phyloP scores from a whole-genome alignment of 2,113 vertebrate species.

The Rhizomys pruinosus region DNA sequence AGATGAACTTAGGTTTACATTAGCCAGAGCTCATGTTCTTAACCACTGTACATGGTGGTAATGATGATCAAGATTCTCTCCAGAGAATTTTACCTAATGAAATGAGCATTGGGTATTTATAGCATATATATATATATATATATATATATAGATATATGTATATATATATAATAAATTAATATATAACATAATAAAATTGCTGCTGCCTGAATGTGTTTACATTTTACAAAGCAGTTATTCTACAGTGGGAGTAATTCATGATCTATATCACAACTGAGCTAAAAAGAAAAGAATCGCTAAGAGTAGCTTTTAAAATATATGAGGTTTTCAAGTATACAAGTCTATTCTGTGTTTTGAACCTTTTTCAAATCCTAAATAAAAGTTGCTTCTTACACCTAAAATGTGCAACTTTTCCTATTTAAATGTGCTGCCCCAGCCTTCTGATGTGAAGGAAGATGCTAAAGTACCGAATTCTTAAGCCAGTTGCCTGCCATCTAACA shows the following conservation, averaged over 20 bases:
- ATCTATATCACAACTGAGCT: neutral
- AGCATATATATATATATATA: constrained; percentile 32
- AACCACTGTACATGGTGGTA: neutral
- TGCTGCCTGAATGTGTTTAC: constrained; percentile 24
- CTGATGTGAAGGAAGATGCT: constrained; percentile 46
- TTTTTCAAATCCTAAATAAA: constrained; percentile 61
- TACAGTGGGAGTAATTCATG: constrained; percentile 2
- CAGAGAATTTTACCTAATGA: constrained; percentile 18
- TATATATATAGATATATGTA: too few species aligned
- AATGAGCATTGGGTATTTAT: neutral
- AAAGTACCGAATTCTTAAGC: constrained; percentile 63
- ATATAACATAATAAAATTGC: too few species aligned
- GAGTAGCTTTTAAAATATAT: constrained; percentile 51
- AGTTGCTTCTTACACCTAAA: constrained; percentile 53
- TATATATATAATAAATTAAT: too few species aligned
- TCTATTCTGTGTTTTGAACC: constrained; percentile 41
- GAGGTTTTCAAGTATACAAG: constrained; percentile 33
- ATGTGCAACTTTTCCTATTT: constrained; percentile 50
- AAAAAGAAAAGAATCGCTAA: constrained; percentile 51
- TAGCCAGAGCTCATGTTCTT: neutral
- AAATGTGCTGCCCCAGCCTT: constrained; percentile 51
- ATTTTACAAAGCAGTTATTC: constrained; percentile 9
- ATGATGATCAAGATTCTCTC: neutral
- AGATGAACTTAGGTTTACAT: neutral
- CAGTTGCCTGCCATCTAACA: constrained; percentile 63